Conservation (phyloP, 1,140 invertebrate species). For the Temnothorax curvispinosus region DNA sequence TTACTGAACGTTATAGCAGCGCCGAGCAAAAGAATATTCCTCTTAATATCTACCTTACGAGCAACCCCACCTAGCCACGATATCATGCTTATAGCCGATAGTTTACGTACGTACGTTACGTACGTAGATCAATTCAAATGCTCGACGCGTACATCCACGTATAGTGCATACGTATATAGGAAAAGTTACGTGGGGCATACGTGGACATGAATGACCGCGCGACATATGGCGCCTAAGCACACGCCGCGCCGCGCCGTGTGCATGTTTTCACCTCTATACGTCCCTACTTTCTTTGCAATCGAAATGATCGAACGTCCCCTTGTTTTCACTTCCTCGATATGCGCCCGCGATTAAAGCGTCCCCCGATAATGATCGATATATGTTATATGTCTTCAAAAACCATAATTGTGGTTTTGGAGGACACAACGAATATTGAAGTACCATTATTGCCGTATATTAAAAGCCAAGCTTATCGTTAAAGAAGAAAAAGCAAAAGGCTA, state of each 20-base stretch:
- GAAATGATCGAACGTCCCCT: conserved; percentile 20
- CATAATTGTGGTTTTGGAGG: neutral
- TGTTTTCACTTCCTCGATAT: conserved; percentile 23
- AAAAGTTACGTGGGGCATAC: conserved; percentile 50
- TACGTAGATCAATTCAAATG: conserved; percentile 40
- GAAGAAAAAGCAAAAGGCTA: neutral
- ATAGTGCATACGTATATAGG: neutral
- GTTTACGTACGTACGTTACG: neutral
- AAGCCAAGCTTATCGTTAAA: neutral
- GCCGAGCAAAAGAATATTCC: neutral
- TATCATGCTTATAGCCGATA: conserved; percentile 45
- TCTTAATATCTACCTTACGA: conserved; percentile 41
- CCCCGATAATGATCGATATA: neutral
- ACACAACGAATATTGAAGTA: neutral
- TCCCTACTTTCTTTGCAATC: conserved; percentile 11
- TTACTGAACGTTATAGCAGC: neutral
- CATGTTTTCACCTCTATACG: conserved; percentile 6
- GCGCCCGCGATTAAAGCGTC: neutral
- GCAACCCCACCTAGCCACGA: neutral
- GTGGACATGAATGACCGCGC: conserved; percentile 68
- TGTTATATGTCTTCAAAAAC: neutral
- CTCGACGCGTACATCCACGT: neutral
- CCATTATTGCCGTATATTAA: neutral
- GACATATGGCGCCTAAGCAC: conserved; percentile 60
- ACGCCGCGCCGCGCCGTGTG: neutral